These are phyloP conservation scores for Ahaetulla prasina DNA, from an alignment of 2,113 vertebrate species.

Conservation along the genomic window DNA sequence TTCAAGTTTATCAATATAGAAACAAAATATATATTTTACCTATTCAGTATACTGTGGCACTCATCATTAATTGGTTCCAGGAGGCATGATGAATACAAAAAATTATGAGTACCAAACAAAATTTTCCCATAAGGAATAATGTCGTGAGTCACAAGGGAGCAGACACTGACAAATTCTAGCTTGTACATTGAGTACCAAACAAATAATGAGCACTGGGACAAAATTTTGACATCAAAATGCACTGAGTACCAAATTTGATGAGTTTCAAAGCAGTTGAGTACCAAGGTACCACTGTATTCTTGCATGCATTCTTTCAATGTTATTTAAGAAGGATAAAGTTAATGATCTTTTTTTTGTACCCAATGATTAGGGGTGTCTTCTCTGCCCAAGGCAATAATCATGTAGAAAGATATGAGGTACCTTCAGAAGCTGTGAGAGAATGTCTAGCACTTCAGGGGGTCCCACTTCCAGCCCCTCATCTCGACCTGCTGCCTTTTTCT, in stretches of 20 bases:
- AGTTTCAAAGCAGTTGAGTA: background rate
- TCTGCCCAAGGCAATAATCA: background rate
- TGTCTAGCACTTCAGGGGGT: slow-evolving; percentile 87
- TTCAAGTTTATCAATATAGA: background rate
- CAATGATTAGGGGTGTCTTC: background rate
- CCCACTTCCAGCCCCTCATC: slow-evolving; percentile 94
- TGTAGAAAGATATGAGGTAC: slow-evolving; percentile 50
- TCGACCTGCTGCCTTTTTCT: slow-evolving; percentile 84
- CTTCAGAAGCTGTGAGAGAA: slow-evolving; percentile 91
- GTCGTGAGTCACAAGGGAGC: background rate
- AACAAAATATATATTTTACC: background rate
- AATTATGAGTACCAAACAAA: background rate
- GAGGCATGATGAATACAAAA: background rate
- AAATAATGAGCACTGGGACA: background rate
- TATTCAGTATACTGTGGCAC: background rate
- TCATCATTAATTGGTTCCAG: background rate
- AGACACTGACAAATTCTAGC: background rate
- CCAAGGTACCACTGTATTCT: background rate
- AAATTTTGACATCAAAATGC: background rate
- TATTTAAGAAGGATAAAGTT: background rate
- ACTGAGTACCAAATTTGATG: background rate
- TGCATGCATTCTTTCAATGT: background rate
- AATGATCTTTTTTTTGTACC: background rate
- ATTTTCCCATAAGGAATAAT: background rate
- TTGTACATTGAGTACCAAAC: background rate